Base-by-base conservation (phyloP, 2,797 vertebrate species). In the Epinephelus awoara region DNA sequence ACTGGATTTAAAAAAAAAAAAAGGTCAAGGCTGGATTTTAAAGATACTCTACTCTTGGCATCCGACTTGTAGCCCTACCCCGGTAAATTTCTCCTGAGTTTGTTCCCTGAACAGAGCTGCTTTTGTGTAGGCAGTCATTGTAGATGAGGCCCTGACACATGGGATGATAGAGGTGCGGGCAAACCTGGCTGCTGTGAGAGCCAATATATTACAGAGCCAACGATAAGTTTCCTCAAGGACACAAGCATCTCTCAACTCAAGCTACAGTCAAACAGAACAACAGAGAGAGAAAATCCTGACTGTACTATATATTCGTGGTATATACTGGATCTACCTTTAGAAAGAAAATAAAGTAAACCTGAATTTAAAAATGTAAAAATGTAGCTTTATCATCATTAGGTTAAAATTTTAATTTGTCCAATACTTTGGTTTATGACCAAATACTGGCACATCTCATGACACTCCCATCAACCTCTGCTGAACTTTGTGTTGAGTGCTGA, bases 71-170 rank as follows among this genome's bases (percentile, higher is more conserved):
- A 56, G 46, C 46, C 40, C n/a, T 46, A 65, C 1, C 1, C 0
- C 0, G 1, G 55, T 27, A 27, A 51, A 75, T 80, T 79, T 77
- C 54, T 80, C 19, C 52, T 5, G 56, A 74, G 40, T 70, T 19
- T 38, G 51, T 59, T 69, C 51, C 56, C 62, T 55, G 66, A 80
- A 92, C 88, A 92, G 57, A 89, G 88, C 59, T 34, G 76, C 82
- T 86, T 86, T 91, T 92, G 91, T 91, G 62, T 40, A 19, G 64
- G 46, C n/a, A 2, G 34, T 67, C 56, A 72, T 27, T 72, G 79
- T 62, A 5, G 6, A 57, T 1, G 67, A 62, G 58, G 52, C 63
- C 29, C 34, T 19, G 81, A 67, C 55, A 66, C 27, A 27, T 0
- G 51, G 55, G 59, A 38, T 57, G 52, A 83, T 5, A 56, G 47